Base-by-base conservation (phyloP, 2,113 vertebrate genomes). In the Smithornis capensis region DNA sequence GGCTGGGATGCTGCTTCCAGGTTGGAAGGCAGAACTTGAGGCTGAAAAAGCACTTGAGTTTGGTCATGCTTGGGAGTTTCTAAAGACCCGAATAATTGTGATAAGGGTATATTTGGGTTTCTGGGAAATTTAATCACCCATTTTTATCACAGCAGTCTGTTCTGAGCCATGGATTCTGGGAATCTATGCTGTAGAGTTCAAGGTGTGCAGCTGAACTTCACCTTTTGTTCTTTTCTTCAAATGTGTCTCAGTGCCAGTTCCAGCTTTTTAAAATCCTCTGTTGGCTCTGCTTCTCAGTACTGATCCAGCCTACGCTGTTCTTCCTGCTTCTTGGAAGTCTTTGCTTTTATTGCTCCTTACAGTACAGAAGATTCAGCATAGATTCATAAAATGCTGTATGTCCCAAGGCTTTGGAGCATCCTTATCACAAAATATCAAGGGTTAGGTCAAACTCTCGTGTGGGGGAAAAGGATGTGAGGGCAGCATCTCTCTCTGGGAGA, bases 181-280 rank as follows among this genome's bases (percentile, higher is more conserved):
- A 92, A 92, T 88, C 77, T 81, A 52, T 90, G 76, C 76, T 79
- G 62, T 49, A 31, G 56, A 83, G 96, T 89, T 95, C 91, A 95
- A 95, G 95, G 94, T 96, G 96, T 89, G 88, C 86, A 49, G 93
- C 86, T 95, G 92, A 96, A 94, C 93, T 94, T 96, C 90, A 96
- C 95, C 94, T 96, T 96, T 94, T 97, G 96, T 96, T 95, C 90
- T 49, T 90, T 90, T 75, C 90, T 94, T 93, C 92, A 90, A 71
- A 75, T 92, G 80, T 62, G 80, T 94, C 76, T 82, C 79, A 15
- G 90, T 95, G 95, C 92, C 80, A 64, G 83, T 86, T 94, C 71
- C 69, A 94, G 83, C 93, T 71, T 96, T 95, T 86, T 64, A 90
- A 94, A 96, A 71, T 40, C 76, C 88, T 92, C 76, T 64, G 23